phyloP scores from a whole-genome alignment of 1,140 invertebrate species.

The Wiebesia pumilae region DNA sequence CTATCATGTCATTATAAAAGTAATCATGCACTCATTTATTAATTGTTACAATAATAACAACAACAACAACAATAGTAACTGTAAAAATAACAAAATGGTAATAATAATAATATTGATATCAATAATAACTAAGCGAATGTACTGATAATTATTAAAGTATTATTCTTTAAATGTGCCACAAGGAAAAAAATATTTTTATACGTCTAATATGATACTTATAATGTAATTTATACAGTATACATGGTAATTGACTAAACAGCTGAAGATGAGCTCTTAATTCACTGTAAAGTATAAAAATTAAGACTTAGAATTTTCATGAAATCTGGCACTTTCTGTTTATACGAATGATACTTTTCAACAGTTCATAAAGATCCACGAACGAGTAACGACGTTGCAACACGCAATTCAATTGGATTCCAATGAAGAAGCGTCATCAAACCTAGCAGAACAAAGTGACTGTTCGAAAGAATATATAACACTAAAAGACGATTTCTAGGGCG shows the following conservation, averaged over 20 bases:
- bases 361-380: conserved; percentile 5
- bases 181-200: conserved; percentile 17
- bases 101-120: not conserved
- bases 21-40: conserved; percentile 21
- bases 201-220: conserved; percentile 21
- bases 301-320: conserved; percentile 6
- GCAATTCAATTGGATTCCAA: not conserved
- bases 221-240: conserved; percentile 19
- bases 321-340: conserved; percentile 40
- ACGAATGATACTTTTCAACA: conserved; percentile 13
- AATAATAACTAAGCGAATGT: not conserved
- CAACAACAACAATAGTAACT: conserved; percentile 29
- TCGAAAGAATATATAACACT: not conserved
- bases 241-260: conserved; percentile 3
- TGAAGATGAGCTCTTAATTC: not conserved
- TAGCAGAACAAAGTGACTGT: not conserved
- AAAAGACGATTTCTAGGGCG: conserved; percentile 6
- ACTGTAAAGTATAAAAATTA: not conserved
- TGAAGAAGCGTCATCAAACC: not conserved
- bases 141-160: conserved; percentile 12
- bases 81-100: conserved; percentile 36
- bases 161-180: conserved; percentile 2
- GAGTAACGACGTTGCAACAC: not conserved
- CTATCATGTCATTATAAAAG: conserved; percentile 23
- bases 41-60: conserved; percentile 40